Percentiles rank a stretch among this genome's conserved stretches.
Evolutionary conservation across 2,113 vertebrate genomes (phyloP).

Genomic region (Hiodon alosoides): DNA sequence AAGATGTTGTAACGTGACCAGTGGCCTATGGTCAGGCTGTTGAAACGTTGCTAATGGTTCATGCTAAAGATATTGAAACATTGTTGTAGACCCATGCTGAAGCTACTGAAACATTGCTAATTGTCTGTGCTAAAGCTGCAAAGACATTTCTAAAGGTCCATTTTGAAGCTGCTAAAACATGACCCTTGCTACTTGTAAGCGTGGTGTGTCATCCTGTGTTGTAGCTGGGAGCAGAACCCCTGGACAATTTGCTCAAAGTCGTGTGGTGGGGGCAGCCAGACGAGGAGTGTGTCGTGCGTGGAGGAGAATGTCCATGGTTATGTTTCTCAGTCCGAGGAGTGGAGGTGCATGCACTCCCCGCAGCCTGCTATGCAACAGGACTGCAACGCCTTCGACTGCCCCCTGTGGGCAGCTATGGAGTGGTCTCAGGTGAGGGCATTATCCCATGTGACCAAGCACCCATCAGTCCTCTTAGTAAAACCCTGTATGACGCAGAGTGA

Average conservation of each 20-base stretch:
- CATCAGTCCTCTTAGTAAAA: neutral
- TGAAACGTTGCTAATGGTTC: neutral
- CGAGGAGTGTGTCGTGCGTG: slow-evolving; percentile 80
- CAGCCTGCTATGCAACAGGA: slow-evolving; percentile 73
- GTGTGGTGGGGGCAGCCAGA: slow-evolving; percentile 83
- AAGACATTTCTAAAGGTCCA: neutral
- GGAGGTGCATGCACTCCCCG: slow-evolving; percentile 88
- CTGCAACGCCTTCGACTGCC: slow-evolving; percentile 83
- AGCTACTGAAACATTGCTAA: neutral
- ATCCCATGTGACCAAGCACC: neutral
- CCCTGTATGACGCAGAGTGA: neutral
- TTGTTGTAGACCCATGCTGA: neutral
- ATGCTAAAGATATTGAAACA: neutral
- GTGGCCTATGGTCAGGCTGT: neutral
- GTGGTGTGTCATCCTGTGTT: neutral
- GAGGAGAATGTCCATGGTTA: slow-evolving; percentile 84
- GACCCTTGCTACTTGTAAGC: neutral
- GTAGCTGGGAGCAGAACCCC: slow-evolving; percentile 87
- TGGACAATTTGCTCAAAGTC: slow-evolving; percentile 87
- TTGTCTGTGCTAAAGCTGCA: neutral
- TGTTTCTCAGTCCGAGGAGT: slow-evolving; percentile 79
- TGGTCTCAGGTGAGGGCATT: slow-evolving; percentile 81
- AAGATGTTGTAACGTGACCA: neutral
- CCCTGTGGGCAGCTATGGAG: slow-evolving; percentile 90
- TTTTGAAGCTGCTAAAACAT: too few relatives aligned